A percentile compares a stretch with the other conserved stretches of the same genome.
These are phyloP conservation scores for Gobius niger DNA, from an alignment of 2,113 vertebrate species.

Conservation along the genomic window DNA sequence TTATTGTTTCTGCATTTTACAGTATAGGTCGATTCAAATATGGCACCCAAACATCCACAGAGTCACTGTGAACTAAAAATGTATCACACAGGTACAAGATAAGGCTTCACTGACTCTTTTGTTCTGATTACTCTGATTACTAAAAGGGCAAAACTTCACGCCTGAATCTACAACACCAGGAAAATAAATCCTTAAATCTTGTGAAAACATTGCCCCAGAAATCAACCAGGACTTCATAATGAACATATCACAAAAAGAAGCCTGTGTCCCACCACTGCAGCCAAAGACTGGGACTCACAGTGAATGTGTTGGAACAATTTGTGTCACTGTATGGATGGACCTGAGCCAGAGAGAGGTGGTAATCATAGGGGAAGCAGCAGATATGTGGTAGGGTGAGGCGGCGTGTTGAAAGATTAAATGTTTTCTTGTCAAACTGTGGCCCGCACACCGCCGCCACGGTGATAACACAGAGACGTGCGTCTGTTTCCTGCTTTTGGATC, in stretches of 20 bases:
- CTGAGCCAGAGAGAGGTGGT: neutral
- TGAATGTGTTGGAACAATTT: neutral
- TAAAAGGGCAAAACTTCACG: no score
- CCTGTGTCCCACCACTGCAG: no score
- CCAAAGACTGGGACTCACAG: no score
- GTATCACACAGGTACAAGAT: neutral
- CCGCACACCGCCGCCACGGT: constrained; percentile 6
- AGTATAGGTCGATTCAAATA: no score
- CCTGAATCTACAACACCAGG: no score
- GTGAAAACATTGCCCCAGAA: no score
- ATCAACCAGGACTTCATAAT: no score
- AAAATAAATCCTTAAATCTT: no score
- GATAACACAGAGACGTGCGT: constrained; percentile 32
- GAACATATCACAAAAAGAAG: no score
- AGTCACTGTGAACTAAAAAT: neutral
- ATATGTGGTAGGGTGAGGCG: constrained; percentile 22
- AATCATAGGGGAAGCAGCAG: constrained; percentile 21
- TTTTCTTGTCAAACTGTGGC: constrained; percentile 41
- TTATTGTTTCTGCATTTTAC: no score
- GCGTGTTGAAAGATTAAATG: constrained; percentile 22
- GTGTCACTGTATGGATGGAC: constrained; percentile 1
- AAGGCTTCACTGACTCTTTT: neutral
- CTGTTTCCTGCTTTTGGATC: constrained; percentile 33
- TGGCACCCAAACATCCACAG: no score
- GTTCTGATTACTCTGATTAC: no score